These are phyloP conservation scores for Chloroclysta siterata DNA, from an alignment of 2,888 invertebrate species.

Conservation along the genomic window DNA sequence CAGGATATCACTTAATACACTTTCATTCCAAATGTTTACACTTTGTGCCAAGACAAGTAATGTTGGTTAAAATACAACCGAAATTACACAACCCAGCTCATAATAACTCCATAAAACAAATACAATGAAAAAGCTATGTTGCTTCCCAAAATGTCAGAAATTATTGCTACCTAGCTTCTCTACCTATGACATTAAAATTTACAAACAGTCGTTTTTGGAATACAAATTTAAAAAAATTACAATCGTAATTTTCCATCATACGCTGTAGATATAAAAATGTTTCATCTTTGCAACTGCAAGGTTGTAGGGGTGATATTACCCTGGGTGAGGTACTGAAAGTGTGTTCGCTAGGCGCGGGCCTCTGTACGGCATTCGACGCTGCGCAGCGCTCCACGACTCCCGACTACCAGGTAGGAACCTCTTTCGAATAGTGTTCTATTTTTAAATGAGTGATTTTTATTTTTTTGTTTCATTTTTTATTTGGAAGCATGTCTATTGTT, in stretches of 20 bases:
- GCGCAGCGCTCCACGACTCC: constrained; percentile 58
- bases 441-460: constrained; percentile 23
- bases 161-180: too few species aligned
- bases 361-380: constrained; percentile 72
- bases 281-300: constrained; percentile 66
- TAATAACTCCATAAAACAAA: too few species aligned
- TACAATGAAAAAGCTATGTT: too few species aligned
- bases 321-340: constrained; percentile 23
- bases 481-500: constrained; percentile 3
- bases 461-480: constrained; percentile 1
- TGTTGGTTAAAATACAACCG: too few species aligned
- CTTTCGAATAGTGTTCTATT: constrained; percentile 22
- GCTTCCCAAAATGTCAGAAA: too few species aligned
- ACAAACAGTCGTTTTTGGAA: too few species aligned
- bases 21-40: too few species aligned
- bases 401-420: constrained; percentile 48
- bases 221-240: too few species aligned
- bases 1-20: too few species aligned
- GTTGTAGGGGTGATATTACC: constrained; percentile 15
- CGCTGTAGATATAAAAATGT: neutral
- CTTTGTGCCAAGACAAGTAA: too few species aligned
- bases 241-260: neutral
- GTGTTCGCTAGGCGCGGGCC: constrained; percentile 43
- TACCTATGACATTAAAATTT: too few species aligned
- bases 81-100: too few species aligned